These are phyloP conservation scores for Psix sp. DNA, from an alignment of 1,140 invertebrate genomes.

Conservation along the genomic window DNA sequence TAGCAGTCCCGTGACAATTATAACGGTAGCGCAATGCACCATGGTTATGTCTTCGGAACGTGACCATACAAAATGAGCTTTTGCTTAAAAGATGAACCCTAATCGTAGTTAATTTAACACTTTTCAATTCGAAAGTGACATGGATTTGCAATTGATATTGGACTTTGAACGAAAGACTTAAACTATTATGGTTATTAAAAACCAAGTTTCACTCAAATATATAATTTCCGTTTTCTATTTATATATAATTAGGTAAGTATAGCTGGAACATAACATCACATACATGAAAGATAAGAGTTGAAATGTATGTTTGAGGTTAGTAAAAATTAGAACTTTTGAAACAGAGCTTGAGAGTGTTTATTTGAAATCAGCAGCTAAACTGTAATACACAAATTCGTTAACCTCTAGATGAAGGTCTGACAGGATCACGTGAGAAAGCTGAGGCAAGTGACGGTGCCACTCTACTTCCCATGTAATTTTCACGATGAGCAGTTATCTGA, in stretches of 20 bases:
- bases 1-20: constrained; percentile 42
- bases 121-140: too few relatives aligned
- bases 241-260: too few relatives aligned
- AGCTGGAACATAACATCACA: too few relatives aligned
- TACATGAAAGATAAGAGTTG: too few relatives aligned
- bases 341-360: constrained; percentile 8
- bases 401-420: constrained; percentile 37
- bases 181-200: too few relatives aligned
- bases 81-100: too few relatives aligned
- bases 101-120: too few relatives aligned
- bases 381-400: constrained; percentile 49
- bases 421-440: constrained; percentile 31
- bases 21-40: constrained; percentile 15
- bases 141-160: too few relatives aligned
- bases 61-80: too few relatives aligned
- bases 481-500: constrained; percentile 50
- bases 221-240: too few relatives aligned
- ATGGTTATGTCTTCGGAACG: not conserved
- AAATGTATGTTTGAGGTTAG: not conserved
- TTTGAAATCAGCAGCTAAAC: constrained; percentile 31
- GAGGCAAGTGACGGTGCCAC: constrained; percentile 15
- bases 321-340: constrained; percentile 33
- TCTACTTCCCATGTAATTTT: constrained; percentile 49
- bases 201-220: constrained; percentile 25
- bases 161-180: too few relatives aligned